Percentiles rank a stretch among this genome's conserved stretches.
phyloP scores from a whole-genome alignment of 2,797 vertebrate genomes.

The Lagodon rhomboides region DNA sequence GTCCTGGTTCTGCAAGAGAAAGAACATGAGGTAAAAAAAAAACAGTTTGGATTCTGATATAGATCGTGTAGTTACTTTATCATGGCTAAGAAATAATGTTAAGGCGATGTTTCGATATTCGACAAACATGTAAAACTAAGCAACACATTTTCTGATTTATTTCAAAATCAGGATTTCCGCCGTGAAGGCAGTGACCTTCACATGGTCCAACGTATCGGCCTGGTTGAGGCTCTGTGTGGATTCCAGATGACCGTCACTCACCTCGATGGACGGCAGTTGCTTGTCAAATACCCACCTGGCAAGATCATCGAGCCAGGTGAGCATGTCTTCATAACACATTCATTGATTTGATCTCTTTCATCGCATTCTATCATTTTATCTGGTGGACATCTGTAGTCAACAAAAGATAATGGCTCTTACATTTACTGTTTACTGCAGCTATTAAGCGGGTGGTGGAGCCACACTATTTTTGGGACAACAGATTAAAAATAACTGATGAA shows the following conservation, averaged over 20 bases:
- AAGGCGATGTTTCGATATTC: background rate
- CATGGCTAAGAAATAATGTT: background rate
- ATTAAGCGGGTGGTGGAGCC: background rate
- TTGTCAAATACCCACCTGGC: slow-evolving; percentile 97
- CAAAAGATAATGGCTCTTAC: background rate
- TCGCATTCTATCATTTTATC: background rate
- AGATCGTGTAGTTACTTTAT: background rate
- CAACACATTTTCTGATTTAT: slow-evolving; percentile 8
- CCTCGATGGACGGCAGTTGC: slow-evolving; percentile 95
- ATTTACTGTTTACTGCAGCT: background rate
- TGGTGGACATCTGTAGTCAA: background rate
- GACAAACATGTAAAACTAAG: background rate
- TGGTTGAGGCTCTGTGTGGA: slow-evolving; percentile 97
- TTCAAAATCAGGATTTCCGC: slow-evolving; percentile 89
- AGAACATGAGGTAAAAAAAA: slow-evolving; percentile 92
- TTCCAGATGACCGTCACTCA: slow-evolving; percentile 98
- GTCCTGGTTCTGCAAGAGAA: slow-evolving; percentile 97
- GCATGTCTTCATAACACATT: background rate
- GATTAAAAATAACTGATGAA: background rate
- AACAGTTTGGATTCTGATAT: background rate
- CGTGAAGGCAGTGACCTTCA: slow-evolving; percentile 96
- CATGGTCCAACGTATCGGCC: slow-evolving; percentile 96
- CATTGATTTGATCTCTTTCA: no score
- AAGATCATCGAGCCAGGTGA: slow-evolving; percentile 99
- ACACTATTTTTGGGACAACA: background rate